Conservation (phyloP, 1,140 invertebrate species). For the Rhopalosiphum maidis region DNA sequence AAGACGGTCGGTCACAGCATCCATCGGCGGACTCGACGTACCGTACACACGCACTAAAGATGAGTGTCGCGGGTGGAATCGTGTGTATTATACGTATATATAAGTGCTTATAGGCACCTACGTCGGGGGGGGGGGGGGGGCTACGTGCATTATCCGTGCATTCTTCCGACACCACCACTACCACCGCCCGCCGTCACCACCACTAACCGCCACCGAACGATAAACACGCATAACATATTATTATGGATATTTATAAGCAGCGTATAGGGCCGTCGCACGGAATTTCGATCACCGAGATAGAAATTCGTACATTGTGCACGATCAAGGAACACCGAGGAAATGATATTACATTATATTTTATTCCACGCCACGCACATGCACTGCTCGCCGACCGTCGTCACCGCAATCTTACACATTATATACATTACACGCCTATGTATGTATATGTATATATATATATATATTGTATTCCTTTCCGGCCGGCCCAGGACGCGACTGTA, state of each 20-base stretch:
- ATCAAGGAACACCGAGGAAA: neutral
- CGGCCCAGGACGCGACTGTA: neutral
- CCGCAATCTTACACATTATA: neutral
- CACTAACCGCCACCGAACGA: neutral
- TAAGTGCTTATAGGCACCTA: neutral
- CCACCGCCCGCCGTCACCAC: too few relatives aligned
- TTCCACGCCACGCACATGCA: neutral
- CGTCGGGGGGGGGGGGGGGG: too few relatives aligned
- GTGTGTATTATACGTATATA: neutral
- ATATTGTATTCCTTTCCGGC: neutral
- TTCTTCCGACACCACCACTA: too few relatives aligned
- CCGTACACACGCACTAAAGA: neutral
- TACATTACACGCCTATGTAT: too few relatives aligned
- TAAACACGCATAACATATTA: neutral
- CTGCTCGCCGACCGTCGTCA: too few relatives aligned
- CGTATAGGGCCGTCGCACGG: neutral
- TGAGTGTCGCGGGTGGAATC: neutral
- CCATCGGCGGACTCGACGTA: neutral
- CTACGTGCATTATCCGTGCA: neutral
- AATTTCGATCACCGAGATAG: neutral
- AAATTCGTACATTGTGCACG: neutral
- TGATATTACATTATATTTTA: neutral
- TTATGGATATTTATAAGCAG: neutral
- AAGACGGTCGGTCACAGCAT: neutral
- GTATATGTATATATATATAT: neutral